Evolutionary conservation across 2,797 vertebrate genomes (phyloP).

Genomic region (Lacerta viridis): DNA sequence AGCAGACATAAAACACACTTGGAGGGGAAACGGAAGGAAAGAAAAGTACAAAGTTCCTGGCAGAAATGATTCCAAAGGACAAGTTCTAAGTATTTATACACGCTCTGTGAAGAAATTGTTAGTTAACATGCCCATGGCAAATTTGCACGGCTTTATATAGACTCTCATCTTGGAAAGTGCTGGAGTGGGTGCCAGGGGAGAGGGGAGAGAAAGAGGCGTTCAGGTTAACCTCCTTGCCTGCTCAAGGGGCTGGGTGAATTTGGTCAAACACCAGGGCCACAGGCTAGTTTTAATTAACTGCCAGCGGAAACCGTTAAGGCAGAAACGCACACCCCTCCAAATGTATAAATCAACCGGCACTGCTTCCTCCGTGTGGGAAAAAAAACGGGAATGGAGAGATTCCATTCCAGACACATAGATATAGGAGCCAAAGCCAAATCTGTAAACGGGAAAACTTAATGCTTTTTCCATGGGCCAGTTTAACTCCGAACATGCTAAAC

Average conservation of each 20-base stretch:
- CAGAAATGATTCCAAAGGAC: constrained; percentile 15
- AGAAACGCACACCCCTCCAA: constrained; percentile 38
- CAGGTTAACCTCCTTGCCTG: constrained; percentile 35
- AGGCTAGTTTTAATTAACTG: constrained; percentile 66
- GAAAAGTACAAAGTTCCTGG: neutral
- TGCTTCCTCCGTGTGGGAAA: constrained; percentile 61
- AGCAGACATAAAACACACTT: constrained; percentile 23
- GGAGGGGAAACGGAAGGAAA: neutral
- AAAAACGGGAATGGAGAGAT: constrained; percentile 51
- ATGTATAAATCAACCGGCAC: constrained; percentile 70
- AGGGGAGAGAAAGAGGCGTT: constrained; percentile 11
- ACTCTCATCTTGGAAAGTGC: constrained; percentile 16
- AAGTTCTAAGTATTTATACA: constrained; percentile 4
- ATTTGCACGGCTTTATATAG: constrained; percentile 26
- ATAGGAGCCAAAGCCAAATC: constrained; percentile 64
- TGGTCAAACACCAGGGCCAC: constrained; percentile 41
- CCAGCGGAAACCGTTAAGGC: constrained; percentile 66
- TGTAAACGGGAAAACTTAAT: constrained; percentile 60
- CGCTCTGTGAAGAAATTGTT: constrained; percentile 19
- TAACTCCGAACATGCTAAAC: constrained; percentile 38
- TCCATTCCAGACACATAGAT: constrained; percentile 62
- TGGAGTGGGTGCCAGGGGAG: neutral
- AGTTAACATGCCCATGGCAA: neutral
- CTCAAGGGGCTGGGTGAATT: constrained; percentile 37
- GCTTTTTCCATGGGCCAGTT: constrained; percentile 58